Evolutionary conservation across 2,888 invertebrate species (phyloP).

Genomic region (Mantis religiosa): DNA sequence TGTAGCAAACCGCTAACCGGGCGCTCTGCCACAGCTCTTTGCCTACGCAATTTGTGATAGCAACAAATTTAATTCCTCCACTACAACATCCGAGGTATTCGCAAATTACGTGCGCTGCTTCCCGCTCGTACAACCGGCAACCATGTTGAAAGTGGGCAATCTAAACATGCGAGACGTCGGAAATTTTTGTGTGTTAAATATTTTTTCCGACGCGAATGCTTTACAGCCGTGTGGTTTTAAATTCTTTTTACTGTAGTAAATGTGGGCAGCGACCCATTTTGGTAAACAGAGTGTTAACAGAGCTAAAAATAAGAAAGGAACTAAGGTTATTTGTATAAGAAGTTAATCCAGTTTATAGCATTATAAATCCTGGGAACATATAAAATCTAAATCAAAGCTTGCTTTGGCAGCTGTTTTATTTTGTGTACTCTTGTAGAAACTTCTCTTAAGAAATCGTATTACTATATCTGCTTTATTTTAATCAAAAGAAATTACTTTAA

Average conservation of each 20-base stretch:
- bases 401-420: no score
- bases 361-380: no score
- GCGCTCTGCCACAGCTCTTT: constrained; percentile 1
- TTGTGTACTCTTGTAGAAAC: no score
- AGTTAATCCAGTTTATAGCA: no score
- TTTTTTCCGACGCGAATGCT: neutral
- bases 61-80: constrained; percentile 5
- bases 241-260: neutral
- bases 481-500: no score
- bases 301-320: no score
- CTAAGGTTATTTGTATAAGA: no score
- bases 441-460: no score
- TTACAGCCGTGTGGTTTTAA: neutral
- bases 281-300: no score
- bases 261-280: neutral
- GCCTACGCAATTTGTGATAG: neutral
- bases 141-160: neutral
- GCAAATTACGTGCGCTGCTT: neutral
- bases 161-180: neutral
- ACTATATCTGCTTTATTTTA: no score
- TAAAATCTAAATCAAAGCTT: no score
- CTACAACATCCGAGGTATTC: neutral
- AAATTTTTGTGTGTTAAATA: neutral
- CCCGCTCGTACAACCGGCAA: neutral
- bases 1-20: neutral